Conservation (phyloP, 2,113 vertebrate species). For the Zosterops pallidus region DNA sequence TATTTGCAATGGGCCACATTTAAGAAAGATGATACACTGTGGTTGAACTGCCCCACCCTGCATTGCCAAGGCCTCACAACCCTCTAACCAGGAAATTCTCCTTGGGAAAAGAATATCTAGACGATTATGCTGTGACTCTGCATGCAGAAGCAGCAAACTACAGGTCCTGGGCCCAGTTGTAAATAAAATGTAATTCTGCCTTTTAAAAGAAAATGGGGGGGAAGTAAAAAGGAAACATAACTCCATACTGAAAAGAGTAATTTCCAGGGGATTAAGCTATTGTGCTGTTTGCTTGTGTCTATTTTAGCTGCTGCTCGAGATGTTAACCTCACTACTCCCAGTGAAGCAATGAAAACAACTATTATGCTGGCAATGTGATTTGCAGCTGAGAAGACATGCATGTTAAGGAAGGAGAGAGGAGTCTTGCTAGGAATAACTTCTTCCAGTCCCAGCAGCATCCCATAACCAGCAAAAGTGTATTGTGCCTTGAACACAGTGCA, state of each 20-base stretch:
- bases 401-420: not conserved
- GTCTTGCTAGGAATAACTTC: not conserved
- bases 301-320: not conserved
- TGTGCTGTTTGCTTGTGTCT: conserved; percentile 1
- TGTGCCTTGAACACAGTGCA: rapidly evolving
- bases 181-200: not conserved
- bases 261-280: conserved; percentile 41
- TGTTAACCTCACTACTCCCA: conserved; percentile 37
- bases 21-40: not conserved
- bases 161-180: not conserved
- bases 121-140: not conserved
- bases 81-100: not conserved
- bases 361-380: not conserved
- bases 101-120: not conserved
- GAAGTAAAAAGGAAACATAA: not conserved
- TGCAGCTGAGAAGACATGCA: not conserved
- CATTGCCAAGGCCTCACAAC: not conserved
- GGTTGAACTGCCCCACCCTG: not conserved
- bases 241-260: not conserved
- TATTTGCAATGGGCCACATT: rapidly evolving
- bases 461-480: not conserved
- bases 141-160: not conserved
- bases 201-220: not conserved
- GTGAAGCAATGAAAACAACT: conserved; percentile 39
- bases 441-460: not conserved